phyloP scores from a whole-genome alignment of 2,113 vertebrate species.

The Heloderma charlesbogerti region DNA sequence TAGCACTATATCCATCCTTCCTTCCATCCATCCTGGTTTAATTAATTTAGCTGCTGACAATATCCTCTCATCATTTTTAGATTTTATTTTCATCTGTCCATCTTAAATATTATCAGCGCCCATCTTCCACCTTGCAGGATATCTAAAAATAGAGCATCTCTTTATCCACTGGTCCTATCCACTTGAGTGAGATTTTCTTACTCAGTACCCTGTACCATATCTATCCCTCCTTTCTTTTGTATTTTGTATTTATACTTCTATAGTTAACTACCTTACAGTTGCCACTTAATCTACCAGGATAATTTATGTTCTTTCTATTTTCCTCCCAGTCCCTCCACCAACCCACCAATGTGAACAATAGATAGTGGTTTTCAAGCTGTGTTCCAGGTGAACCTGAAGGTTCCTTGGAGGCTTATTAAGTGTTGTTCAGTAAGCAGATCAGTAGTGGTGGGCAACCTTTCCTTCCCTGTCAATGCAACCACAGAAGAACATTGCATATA shows the following conservation, averaged over 20 bases:
- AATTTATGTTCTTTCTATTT: background rate
- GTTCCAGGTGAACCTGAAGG: background rate
- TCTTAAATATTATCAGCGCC: background rate
- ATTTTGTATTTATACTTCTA: background rate
- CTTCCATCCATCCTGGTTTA: background rate
- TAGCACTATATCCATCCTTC: background rate
- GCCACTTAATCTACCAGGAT: background rate
- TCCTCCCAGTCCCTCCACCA: constrained; percentile 12
- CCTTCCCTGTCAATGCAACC: background rate
- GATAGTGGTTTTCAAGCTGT: background rate
- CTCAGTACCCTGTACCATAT: background rate
- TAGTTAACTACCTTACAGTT: background rate
- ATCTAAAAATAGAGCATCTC: background rate
- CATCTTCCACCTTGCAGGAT: no score
- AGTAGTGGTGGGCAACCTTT: background rate
- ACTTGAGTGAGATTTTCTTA: background rate
- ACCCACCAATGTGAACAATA: background rate
- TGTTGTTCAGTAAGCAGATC: background rate
- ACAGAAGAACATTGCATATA: background rate
- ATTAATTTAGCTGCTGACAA: background rate
- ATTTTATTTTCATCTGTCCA: background rate
- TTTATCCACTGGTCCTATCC: background rate
- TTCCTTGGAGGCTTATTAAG: background rate
- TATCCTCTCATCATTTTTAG: background rate
- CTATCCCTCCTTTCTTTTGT: background rate